A percentile compares a stretch with the other conserved stretches of the same genome.
Evolutionary conservation across 1,140 invertebrate species (phyloP).

Genomic region (Anastrepha obliqua): DNA sequence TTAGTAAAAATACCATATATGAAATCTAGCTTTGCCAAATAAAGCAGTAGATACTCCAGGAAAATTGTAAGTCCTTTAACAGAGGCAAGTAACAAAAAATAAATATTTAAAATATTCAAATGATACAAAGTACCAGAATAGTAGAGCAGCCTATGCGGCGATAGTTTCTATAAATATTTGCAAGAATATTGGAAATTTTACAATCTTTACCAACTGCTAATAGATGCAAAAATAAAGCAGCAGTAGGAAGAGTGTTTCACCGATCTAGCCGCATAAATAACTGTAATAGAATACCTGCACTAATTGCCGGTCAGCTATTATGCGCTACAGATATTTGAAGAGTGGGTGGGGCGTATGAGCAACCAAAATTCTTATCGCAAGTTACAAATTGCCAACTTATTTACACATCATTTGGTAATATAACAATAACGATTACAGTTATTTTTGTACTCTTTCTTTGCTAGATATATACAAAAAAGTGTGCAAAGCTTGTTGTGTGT

Average conservation of each 20-base stretch:
- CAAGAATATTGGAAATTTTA: not conserved
- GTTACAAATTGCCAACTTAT: conserved; percentile 31
- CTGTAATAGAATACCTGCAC: not conserved
- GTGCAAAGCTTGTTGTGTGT: not conserved
- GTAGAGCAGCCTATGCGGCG: not conserved
- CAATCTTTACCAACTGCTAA: not conserved
- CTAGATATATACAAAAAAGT: not conserved
- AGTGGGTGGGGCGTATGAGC: not conserved
- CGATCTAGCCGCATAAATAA: not conserved
- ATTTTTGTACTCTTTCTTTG: not conserved
- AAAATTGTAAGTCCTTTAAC: not conserved
- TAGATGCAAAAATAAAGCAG: not conserved
- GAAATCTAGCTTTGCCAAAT: conserved; percentile 15
- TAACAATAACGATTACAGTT: not conserved
- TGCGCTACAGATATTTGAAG: no score
- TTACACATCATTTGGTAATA: conserved; percentile 37
- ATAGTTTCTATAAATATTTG: no score
- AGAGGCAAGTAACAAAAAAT: not conserved
- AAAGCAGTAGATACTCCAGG: not conserved
- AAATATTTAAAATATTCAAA: conserved; percentile 1
- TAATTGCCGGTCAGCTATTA: not conserved
- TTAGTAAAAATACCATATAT: not conserved
- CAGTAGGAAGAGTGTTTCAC: no score
- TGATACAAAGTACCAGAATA: not conserved
- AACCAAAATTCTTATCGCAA: not conserved